Conservation (phyloP, 2,797 vertebrate species). For the Lagothrix lagotricha region DNA sequence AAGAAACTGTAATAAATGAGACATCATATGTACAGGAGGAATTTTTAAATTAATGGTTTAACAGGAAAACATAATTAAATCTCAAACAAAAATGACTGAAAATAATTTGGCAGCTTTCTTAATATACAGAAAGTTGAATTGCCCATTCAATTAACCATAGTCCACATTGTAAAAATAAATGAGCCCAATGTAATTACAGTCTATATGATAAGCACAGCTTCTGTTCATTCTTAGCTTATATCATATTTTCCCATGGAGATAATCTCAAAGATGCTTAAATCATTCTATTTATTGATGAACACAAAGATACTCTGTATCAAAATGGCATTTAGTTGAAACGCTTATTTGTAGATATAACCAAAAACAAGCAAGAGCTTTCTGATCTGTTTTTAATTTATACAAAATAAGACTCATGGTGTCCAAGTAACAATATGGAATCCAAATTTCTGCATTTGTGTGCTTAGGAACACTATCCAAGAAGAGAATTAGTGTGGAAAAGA, state of each 20-base stretch:
- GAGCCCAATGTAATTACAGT: not conserved
- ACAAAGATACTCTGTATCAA: not conserved
- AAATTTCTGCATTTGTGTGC: not conserved
- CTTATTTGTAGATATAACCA: not conserved
- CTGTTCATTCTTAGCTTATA: not conserved
- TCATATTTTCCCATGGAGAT: not conserved
- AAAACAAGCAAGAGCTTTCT: not conserved
- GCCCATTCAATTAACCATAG: constrained; percentile 7
- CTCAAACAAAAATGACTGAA: constrained; percentile 29
- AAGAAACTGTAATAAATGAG: constrained; percentile 47
- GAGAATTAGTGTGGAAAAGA: not conserved
- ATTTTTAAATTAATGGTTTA: constrained; percentile 55
- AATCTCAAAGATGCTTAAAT: not conserved
- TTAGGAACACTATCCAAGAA: not conserved
- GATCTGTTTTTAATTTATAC: not conserved
- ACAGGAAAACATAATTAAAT: constrained; percentile 53
- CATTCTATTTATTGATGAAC: not conserved
- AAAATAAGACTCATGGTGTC: not conserved
- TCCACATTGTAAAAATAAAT: not conserved
- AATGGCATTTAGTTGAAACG: not conserved
- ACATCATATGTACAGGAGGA: constrained; percentile 30
- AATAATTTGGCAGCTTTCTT: constrained; percentile 43
- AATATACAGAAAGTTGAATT: constrained; percentile 32
- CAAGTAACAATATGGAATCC: not conserved
- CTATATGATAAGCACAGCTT: not conserved